Evolutionary conservation across 2,888 invertebrate genomes (phyloP), one percentile per base, ranked within the genome.

Genomic region (Tryphoninae sp.): DNA sequence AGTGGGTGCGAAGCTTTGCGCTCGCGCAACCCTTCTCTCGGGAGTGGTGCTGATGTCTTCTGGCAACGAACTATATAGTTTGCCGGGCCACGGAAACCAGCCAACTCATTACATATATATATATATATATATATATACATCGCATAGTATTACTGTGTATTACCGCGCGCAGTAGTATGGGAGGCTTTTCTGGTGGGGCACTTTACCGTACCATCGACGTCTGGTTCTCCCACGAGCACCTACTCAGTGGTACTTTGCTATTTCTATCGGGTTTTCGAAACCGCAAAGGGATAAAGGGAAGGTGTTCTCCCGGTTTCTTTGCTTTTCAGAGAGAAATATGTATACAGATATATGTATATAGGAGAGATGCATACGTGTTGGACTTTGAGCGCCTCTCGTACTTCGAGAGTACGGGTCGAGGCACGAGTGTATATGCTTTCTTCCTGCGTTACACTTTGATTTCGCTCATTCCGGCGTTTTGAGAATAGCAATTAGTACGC

Each of bases 1-100:
- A 81, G 74, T 67, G 81, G 78, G 81, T 81, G 75, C 65, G 55
- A 78, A 81, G 81, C 84, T 83, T 81, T 84, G 84, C 84, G 84
- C 84, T 80, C 82, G 84, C 84, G 84, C 83, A 76, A 73, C 81
- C 80, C 82, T 78, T 76, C 76, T 72, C 51, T 40, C 11, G 26
- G 45, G 67, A 64, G 71, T 40, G 71, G 81, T 65, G 42, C 69
- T 61, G 67, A 74, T 81, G 78, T 81, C 81, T 81, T 81, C 78
- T 71, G 78, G 74, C 69, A 74, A 74, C 64, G 73, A 62, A 64
- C 55, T 74, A 53, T 74, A 74, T 78, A 78, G 65, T 45, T 45
- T 71, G 74, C 74, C 26, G 81, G 78, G 59, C 78, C 71, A 71
- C 77, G 62, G 55, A 71, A 71, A 49, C 77, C 49, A 19, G 22